A percentile compares a stretch with the other conserved stretches of the same genome.
Conservation (phyloP, 2,888 invertebrate genomes). For the Nomada fucata region DNA sequence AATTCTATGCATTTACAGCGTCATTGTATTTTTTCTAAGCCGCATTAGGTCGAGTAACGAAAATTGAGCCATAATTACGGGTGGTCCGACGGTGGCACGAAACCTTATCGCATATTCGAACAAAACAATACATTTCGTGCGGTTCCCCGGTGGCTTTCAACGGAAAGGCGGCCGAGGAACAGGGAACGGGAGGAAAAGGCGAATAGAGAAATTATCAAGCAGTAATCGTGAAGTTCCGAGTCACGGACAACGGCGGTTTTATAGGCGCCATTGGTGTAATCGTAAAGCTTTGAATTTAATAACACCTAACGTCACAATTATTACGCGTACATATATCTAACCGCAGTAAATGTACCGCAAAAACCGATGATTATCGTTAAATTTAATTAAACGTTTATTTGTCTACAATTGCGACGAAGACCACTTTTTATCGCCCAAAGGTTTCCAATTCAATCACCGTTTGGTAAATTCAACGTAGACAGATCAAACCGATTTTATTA, state of each 20-base stretch:
- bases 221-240: constrained; percentile 9
- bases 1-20: too few species aligned
- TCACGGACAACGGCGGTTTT: constrained; percentile 11
- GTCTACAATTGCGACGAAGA: neutral
- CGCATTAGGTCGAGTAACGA: too few species aligned
- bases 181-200: neutral
- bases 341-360: neutral
- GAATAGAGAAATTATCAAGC: constrained; percentile 4
- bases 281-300: constrained; percentile 28
- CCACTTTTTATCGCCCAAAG: neutral
- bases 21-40: too few species aligned
- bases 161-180: too few species aligned
- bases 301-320: constrained; percentile 14
- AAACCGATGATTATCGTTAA: neutral
- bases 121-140: too few species aligned
- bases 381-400: constrained; percentile 24
- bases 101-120: too few species aligned
- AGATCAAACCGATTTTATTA: too few species aligned
- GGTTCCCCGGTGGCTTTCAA: too few species aligned
- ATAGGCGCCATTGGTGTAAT: constrained; percentile 13
- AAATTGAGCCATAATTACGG: too few species aligned
- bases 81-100: too few species aligned
- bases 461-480: too few species aligned
- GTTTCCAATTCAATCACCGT: neutral
- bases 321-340: neutral